Evolutionary conservation across 2,113 vertebrate species (phyloP), one percentile per base, ranked within the genome.

Genomic region (Alectura lathami): DNA sequence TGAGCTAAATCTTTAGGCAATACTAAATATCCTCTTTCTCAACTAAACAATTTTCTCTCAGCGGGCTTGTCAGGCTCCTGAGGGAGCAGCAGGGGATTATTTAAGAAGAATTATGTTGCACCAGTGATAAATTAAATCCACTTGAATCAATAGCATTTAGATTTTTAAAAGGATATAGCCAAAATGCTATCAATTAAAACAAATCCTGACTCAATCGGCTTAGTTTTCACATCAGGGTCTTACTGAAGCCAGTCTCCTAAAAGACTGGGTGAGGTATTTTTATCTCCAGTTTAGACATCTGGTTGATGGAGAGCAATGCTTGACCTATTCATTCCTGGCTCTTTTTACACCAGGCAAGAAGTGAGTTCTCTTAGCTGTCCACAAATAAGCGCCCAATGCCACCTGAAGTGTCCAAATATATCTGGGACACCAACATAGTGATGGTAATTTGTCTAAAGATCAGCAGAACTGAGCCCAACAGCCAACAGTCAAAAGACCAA

Each of bases 1-100:
- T 93, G 86, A 97, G 91, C 79, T 89, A 76, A 96, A 86, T 95
- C 97, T 94, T 89, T 66, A 94, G 91, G 94, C 95, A 95, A 93
- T 95, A 97, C 97, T 97, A 97, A 98, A 97, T 93, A 97, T 95
- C 96, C 95, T 92, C 91, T 96, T 97, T 98, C 96, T 96, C 91
- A 67, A 36, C 83, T 93, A 97, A 98, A 98, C 93, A 97, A 98
- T 98, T 98, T 98, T 97, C 98, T 98, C 97, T 98, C 98, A 98
- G 74, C 81, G 42, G 54, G 75, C 54, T 50, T 91, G 86, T 96
- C 96, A 94, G 82, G 69, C 78, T 97, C 91, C 85, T 93, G 87
- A 94, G 95, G 93, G 88, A 97, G 94, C 84, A 68, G 83, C 91
- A 95, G 91, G 86, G 92, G 93, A 97, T 98, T 96, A 89, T 97